These are phyloP conservation scores for Drosophila equinoxialis DNA, from an alignment of 1,140 invertebrate species.

Conservation along the genomic window DNA sequence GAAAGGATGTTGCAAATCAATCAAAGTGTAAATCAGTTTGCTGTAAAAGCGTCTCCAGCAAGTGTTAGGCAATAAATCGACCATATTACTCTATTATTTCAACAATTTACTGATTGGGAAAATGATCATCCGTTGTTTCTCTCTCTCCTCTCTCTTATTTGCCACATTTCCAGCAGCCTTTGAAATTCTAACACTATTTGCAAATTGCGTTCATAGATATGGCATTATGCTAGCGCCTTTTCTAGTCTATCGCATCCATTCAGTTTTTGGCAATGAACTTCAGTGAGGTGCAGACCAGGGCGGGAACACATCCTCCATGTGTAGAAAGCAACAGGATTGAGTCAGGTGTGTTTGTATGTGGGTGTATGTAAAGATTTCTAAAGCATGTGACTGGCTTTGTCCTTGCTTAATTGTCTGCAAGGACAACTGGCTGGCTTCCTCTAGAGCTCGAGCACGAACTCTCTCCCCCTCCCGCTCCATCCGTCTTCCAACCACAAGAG, in stretches of 20 bases:
- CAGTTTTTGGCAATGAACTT: conserved; percentile 78
- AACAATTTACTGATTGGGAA: too few species aligned
- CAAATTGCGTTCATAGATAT: conserved; percentile 52
- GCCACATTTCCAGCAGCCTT: conserved; percentile 51
- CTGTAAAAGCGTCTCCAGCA: not conserved
- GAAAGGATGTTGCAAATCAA: conserved; percentile 13
- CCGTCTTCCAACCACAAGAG: conserved; percentile 46
- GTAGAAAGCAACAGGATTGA: conserved; percentile 5
- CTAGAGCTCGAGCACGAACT: not conserved
- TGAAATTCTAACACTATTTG: conserved; percentile 37
- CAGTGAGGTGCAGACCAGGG: conserved; percentile 7
- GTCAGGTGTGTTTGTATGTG: conserved; percentile 19
- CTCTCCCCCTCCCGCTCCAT: conserved; percentile 3
- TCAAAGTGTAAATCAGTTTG: not conserved
- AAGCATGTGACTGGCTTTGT: conserved; percentile 63
- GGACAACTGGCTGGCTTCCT: conserved; percentile 52
- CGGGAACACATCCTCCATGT: conserved; percentile 54
- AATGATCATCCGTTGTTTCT: conserved; percentile 19
- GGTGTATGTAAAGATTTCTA: conserved; percentile 49
- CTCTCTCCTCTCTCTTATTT: conserved; percentile 57
- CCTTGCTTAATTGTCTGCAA: conserved; percentile 78
- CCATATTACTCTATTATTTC: not conserved
- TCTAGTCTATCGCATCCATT: conserved; percentile 23
- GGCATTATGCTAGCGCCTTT: conserved; percentile 16
- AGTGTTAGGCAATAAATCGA: conserved; percentile 6